Base-by-base conservation (phyloP, 2,797 vertebrate genomes). In the Myotis planiceps region DNA sequence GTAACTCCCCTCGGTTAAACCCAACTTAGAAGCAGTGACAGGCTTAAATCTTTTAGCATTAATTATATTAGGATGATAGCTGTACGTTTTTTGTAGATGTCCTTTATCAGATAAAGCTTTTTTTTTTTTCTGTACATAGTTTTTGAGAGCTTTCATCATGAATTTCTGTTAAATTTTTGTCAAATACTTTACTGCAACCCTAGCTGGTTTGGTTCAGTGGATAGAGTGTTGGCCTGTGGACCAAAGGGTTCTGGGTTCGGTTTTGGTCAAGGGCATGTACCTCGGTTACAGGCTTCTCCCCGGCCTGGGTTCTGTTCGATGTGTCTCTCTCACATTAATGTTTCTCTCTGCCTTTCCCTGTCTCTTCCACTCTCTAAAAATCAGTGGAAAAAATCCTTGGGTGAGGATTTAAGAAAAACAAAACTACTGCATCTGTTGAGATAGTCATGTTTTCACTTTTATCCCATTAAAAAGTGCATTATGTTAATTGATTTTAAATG, bases 151-250 rank as follows among this genome's bases (percentile, higher is more conserved):
- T 75, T 76, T 94, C 74, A n/a, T 80, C 15, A 58, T 42, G 37
- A 90, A 82, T 49, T 58, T 81, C 29, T 53, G 3, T 65, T 65
- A 55, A 72, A 87, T 87, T 89, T 89, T 84, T 76, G 15, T 94
- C 25, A 93, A 80, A 88, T 51, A 34, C 10, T 65, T 88, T 21
- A 32, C 5, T 84, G 23, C 5, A 71, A 9, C 53, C 9, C 53
- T 58, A 25, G 23, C 23, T 25, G 53, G 25, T 58, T 58, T 58
- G 55, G 55, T 6, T 58, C 3, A 58, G 25, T 58, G 25, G 55
- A 25, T 58, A 58, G 55, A 58, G 55, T 5, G 1, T 12, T 58
- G 55, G 55, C 55, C 23, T 58, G 25, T 5, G 1, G 55, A 58
- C 55, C 55, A 58, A 58, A 58, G 25, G 12, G 55, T 58, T 12